Evolutionary conservation across 2,797 vertebrate genomes (phyloP).

Genomic region (Chiroxiphia lanceolata): DNA sequence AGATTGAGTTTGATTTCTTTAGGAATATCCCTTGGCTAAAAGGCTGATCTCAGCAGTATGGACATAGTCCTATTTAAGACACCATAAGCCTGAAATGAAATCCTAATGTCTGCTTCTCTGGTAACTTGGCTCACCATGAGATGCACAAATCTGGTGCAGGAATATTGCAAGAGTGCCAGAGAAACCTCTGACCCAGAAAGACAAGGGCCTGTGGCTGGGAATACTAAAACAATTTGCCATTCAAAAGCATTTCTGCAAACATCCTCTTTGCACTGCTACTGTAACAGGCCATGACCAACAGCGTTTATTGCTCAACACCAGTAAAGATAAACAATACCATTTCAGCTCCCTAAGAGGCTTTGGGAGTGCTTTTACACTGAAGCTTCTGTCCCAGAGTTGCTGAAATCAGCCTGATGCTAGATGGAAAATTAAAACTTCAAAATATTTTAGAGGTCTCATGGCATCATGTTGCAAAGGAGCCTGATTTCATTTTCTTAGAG

Average conservation of each 20-base stretch:
- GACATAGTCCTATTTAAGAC: neutral
- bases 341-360: neutral
- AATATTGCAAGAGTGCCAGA: neutral
- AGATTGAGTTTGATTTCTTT: neutral
- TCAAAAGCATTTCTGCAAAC: neutral
- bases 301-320: neutral
- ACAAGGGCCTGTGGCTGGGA: neutral
- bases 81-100: neutral
- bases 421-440: neutral
- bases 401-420: neutral
- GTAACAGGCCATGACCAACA: neutral
- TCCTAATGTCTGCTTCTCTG: neutral
- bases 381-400: neutral
- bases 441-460: neutral
- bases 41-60: neutral
- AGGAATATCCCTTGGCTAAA: neutral
- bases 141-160: neutral
- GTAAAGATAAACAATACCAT: neutral
- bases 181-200: neutral
- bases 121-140: neutral
- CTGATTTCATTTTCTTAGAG: neutral
- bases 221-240: neutral
- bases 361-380: neutral
- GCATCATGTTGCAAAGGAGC: neutral
- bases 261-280: neutral